These are phyloP conservation scores for Cephus nigrinus DNA, from an alignment of 2,888 invertebrate genomes.

Conservation along the genomic window DNA sequence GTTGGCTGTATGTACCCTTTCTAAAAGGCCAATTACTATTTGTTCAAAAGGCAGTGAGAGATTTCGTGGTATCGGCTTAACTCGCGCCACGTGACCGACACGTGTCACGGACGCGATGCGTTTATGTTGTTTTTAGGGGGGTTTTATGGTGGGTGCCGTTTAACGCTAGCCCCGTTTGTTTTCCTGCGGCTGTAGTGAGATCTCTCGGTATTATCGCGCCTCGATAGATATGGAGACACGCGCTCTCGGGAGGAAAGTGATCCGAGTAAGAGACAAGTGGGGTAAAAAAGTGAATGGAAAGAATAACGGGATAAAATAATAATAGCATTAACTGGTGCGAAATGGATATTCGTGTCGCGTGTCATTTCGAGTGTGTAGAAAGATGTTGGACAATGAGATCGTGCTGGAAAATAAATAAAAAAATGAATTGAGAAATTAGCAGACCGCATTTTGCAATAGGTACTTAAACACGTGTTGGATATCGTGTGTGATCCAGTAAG, in stretches of 20 bases:
- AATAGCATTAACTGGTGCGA: constrained; percentile 30
- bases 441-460: background rate
- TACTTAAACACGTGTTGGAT: background rate
- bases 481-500: background rate
- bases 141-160: background rate
- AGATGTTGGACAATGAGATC: background rate
- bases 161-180: background rate
- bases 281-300: constrained; percentile 17
- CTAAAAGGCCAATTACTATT: background rate
- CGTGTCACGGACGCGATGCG: constrained; percentile 43
- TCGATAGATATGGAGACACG: background rate
- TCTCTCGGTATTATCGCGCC: background rate
- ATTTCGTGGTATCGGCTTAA: background rate
- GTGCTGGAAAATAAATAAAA: background rate
- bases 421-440: background rate
- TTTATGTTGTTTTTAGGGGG: constrained; percentile 26
- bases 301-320: constrained; percentile 43
- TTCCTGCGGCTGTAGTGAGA: background rate
- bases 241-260: background rate
- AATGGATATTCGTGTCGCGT: constrained; percentile 36
- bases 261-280: background rate
- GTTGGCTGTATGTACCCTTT: background rate
- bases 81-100: constrained; percentile 48
- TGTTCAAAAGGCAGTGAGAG: background rate
- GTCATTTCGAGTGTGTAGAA: constrained; percentile 36